phyloP scores from a whole-genome alignment of 2,797 vertebrate species.

The Eospalax fontanierii region DNA sequence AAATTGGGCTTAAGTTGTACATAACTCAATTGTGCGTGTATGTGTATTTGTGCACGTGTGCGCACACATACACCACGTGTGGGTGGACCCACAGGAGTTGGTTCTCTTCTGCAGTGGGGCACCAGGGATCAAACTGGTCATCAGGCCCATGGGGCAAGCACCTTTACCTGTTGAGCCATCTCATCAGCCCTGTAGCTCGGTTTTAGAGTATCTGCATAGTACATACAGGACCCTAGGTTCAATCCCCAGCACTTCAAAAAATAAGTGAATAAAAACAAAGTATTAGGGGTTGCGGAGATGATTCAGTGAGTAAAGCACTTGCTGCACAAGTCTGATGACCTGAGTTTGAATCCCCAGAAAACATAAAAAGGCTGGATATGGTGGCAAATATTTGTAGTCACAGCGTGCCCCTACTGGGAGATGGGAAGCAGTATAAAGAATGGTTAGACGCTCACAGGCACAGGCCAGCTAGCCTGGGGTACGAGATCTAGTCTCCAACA shows the following conservation, averaged over 20 bases:
- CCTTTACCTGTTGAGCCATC: not conserved
- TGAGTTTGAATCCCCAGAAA: not conserved
- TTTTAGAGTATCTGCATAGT: not conserved
- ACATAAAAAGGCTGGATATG: not conserved
- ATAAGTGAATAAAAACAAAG: not conserved
- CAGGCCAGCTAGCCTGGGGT: not conserved
- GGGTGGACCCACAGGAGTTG: not conserved
- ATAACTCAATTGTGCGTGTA: not conserved
- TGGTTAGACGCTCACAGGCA: not conserved
- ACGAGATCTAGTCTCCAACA: not conserved
- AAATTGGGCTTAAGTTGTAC: not conserved
- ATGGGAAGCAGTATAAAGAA: too few relatives aligned
- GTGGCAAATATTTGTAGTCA: not conserved
- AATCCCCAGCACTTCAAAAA: not conserved
- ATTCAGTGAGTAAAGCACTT: not conserved
- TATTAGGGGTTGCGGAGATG: too few relatives aligned
- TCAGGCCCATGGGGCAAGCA: not conserved
- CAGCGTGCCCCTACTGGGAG: not conserved
- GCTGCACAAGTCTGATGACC: not conserved
- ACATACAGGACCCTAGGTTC: not conserved
- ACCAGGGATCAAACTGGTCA: not conserved
- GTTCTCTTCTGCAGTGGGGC: not conserved
- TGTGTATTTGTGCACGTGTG: not conserved
- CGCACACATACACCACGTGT: too few relatives aligned
- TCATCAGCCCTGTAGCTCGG: not conserved